These are phyloP conservation scores for Amiota minor DNA, from an alignment of 2,888 invertebrate genomes.

Conservation along the genomic window DNA sequence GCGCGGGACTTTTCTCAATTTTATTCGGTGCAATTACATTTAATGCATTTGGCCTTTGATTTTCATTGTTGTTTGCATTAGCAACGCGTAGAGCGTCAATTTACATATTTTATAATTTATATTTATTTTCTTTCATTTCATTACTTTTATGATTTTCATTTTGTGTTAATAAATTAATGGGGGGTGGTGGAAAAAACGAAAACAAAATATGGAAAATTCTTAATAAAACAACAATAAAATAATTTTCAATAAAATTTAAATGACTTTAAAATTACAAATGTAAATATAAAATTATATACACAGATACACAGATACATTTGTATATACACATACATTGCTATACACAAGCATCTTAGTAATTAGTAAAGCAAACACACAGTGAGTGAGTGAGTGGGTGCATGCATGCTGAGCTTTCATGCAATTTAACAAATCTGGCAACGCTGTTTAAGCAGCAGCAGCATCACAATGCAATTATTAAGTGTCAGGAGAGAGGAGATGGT, in stretches of 20 bases:
- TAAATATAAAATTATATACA: background rate
- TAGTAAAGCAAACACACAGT: background rate
- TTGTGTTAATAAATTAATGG: background rate
- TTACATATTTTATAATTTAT: background rate
- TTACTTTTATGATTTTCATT: background rate
- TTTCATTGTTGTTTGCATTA: background rate
- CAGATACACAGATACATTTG: background rate
- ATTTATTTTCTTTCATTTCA: no score
- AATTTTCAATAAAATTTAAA: background rate
- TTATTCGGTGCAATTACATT: no score
- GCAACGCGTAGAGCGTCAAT: background rate
- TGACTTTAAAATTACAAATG: background rate
- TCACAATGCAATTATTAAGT: background rate
- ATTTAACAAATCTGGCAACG: constrained; percentile 16
- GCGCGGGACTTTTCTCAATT: no score
- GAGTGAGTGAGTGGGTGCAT: background rate
- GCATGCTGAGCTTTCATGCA: background rate
- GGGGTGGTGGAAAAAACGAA: background rate
- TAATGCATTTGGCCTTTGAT: background rate
- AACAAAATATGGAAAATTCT: background rate
- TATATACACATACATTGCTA: background rate
- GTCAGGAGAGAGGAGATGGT: no score
- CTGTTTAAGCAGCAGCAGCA: background rate
- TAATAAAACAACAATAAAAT: background rate
- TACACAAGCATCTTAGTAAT: background rate